Base-by-base conservation (phyloP, 2,113 vertebrate species). In the Chitala chitala region DNA sequence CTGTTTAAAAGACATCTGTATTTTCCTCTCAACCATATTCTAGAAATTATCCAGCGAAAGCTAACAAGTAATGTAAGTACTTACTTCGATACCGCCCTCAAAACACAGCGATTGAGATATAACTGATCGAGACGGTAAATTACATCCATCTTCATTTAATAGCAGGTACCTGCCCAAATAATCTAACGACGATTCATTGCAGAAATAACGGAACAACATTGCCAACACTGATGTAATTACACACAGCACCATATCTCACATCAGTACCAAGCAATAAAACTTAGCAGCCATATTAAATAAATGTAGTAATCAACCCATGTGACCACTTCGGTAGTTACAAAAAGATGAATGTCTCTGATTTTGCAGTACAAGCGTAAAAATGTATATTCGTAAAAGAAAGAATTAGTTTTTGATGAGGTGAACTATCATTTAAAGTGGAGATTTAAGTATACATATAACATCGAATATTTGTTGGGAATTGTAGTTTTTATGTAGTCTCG, bases 271-370 rank as follows among this genome's bases (percentile, higher is more conserved):
- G 73, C 54, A 38, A 13, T 56, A 48, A 71, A 75, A 78, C 40
- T 84, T 75, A 15, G 86, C 75, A 83, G 90, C 88, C 89, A 89
- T 91, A 80, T 88, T 90, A 87, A 84, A 75, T 50, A 80, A 74
- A 82, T 85, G 81, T 82, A 82, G 72, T 74, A 75, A 75, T 75
- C 81, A 24, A 48, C 80, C 87, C 86, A 90, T 46, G 82, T 89
- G 86, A 89, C 61, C 72, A 7, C 9, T 31, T 20, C 73, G 0
- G 69, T 74, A 2, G 15, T 36, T 40, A 33, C 20, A 5, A 64
- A 42, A 24, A n/a, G 65, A 48, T 20, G 4, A 46, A 17, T 4
- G 26, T 31, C 1, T 44, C 6, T 46, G 38, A 46, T 40, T 13
- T 44, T 44, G 0, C 50, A 64, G 10, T 17, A 31, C n/a, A 29